Base-by-base conservation (phyloP, 2,888 invertebrate genomes). In the Harpagoxenus sublaevis region DNA sequence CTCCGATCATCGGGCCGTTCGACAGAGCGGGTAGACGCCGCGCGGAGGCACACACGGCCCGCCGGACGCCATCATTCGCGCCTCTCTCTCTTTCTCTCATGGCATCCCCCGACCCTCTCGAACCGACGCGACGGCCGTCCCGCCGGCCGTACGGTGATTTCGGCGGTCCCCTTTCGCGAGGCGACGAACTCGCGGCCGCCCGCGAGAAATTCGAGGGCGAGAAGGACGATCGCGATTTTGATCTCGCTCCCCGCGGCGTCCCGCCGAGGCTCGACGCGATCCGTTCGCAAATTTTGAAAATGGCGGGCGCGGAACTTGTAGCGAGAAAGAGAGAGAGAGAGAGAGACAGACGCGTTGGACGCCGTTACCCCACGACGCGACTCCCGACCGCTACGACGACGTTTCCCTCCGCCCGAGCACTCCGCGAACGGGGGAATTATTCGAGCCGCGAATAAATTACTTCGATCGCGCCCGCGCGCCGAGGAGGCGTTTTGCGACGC, bases 281-380 rank as follows among this genome's bases (percentile, higher is more conserved):
- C 77, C 60, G 53, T 73, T 86, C 84, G 74, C 74, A 35, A 88
- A 91, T 93, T 94, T 94, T 93, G 94, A 94, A 94, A 94, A 94
- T 94, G 94, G 94, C 94, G 94, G 94, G 94, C 91, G 92, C 91
- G 91, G 88, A 91, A 89, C 85, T 90, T 91, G 91, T 60, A 65
- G 84, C 53, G 53, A 35, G 35, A 35, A 35, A 35, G 35, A 35
- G 35, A 35, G 48, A 87, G 74, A 23, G 66, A 31, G 15, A 35
- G 4, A 12, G 86, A 70, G 71, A 35, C 74, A 42, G 35, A 35
- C 35, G 77, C 48, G 9, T 23, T n/a, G 39, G 45, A 62, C 74
- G 75, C 35, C 39, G 51, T 35, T 35, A 6, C 6, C 0, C 45
- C 2, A n/a, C 31, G 42, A 66, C 53, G 51, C 6, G 18, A 15